Evolutionary conservation across 2,113 vertebrate species (phyloP).

Genomic region (Prionailurus bengalensis): DNA sequence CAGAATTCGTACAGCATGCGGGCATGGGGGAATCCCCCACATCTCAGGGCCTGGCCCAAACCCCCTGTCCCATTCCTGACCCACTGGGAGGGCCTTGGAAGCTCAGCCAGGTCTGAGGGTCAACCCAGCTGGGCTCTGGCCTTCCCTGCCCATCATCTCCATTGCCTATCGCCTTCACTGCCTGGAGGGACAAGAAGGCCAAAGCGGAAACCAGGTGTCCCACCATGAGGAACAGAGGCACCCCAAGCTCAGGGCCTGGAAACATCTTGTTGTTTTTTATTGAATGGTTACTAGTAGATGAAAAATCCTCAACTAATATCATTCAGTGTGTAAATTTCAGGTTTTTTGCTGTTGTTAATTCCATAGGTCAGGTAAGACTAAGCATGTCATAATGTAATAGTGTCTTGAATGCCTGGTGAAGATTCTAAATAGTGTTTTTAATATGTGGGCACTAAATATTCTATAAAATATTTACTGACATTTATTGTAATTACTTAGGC

Average conservation of each 20-base stretch:
- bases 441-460: conserved; percentile 7
- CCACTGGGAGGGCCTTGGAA: conserved; percentile 82
- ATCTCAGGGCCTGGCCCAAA: conserved; percentile 26
- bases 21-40: neutral
- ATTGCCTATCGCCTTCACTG: neutral
- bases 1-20: neutral
- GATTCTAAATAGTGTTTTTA: conserved; percentile 57
- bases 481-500: neutral
- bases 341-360: conserved; percentile 42
- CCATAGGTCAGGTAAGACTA: neutral
- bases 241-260: neutral
- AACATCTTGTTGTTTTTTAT: neutral
- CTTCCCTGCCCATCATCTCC: neutral
- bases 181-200: neutral
- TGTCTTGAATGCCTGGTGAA: conserved; percentile 30
- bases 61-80: neutral
- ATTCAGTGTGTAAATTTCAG: neutral
- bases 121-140: neutral
- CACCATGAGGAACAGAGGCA: neutral
- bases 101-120: neutral
- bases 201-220: neutral
- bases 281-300: neutral
- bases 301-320: conserved; percentile 7
- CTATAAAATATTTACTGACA: conserved; percentile 32
- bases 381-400: neutral